These are phyloP conservation scores for Apostichopus californicus DNA, from an alignment of 35 echinoderm and acorn worm species.

Conservation along the genomic window DNA sequence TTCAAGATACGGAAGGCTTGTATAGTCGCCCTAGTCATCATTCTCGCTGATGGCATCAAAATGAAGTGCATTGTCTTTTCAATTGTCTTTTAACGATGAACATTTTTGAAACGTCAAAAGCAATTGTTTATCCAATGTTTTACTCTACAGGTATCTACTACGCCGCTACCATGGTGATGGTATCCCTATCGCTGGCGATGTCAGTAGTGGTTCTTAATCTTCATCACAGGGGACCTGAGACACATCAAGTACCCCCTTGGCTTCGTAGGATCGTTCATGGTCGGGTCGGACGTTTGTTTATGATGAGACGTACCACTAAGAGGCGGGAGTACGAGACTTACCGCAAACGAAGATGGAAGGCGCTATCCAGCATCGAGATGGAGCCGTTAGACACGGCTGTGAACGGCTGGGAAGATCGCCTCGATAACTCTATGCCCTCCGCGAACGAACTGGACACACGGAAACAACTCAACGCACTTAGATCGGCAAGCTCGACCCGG, in stretches of 20 bases:
- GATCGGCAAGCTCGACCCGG: constrained; percentile 25
- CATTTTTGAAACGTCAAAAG: background rate
- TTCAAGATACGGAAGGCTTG: too few species aligned
- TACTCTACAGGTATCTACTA: constrained; percentile 89
- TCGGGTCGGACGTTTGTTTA: constrained; percentile 64
- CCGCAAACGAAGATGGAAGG: constrained; percentile 63
- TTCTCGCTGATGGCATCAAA: background rate
- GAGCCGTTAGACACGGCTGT: constrained; percentile 61
- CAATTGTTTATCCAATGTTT: constrained; percentile 16
- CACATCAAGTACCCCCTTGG: constrained; percentile 86
- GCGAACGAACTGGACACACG: constrained; percentile 56
- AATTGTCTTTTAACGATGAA: too few species aligned
- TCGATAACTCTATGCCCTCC: constrained; percentile 60
- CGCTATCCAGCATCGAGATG: constrained; percentile 60
- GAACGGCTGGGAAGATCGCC: constrained; percentile 60
- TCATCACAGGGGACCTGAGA: constrained; percentile 87
- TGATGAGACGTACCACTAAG: constrained; percentile 62
- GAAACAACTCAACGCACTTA: constrained; percentile 60
- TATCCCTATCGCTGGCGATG: constrained; percentile 91
- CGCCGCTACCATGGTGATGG: constrained; percentile 97
- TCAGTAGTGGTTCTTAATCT: constrained; percentile 97
- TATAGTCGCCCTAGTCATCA: background rate
- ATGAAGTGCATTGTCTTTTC: background rate
- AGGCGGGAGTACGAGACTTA: constrained; percentile 18
- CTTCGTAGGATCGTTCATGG: constrained; percentile 77